Conservation (phyloP, 92 coral and sea anemone species). For the Zoanthus solanderi region DNA sequence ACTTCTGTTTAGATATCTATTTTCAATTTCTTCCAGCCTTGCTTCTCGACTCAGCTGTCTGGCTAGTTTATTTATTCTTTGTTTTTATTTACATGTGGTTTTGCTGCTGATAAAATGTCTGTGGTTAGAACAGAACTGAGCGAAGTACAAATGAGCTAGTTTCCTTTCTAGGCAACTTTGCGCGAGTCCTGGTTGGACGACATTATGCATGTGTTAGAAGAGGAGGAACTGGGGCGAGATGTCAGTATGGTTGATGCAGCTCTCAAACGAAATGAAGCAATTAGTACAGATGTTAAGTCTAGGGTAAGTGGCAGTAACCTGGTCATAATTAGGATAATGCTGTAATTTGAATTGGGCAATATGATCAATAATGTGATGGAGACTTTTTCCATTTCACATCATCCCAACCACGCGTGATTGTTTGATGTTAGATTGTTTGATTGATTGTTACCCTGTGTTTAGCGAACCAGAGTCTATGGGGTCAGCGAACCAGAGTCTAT, state of each 20-base stretch:
- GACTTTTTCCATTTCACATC: too few species aligned
- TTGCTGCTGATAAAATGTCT: background rate
- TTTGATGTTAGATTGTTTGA: too few species aligned
- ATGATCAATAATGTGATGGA: too few species aligned
- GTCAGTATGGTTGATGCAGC: conserved; percentile 94
- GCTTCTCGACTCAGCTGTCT: too few species aligned
- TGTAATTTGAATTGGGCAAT: too few species aligned
- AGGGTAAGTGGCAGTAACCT: conserved; percentile 63
- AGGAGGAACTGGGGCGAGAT: conserved; percentile 88
- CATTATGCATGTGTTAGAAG: conserved; percentile 97
- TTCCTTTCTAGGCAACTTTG: conserved; percentile 77
- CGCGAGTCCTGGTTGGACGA: conserved; percentile 99
- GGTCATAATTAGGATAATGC: background rate
- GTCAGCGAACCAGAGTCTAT: too few species aligned
- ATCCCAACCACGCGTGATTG: too few species aligned
- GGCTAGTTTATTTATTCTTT: background rate
- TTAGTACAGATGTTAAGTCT: conserved; percentile 92
- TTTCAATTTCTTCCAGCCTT: too few species aligned
- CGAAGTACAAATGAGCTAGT: background rate
- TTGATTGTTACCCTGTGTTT: too few species aligned
- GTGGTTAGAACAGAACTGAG: background rate
- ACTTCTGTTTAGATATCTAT: too few species aligned
- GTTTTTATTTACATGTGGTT: background rate
- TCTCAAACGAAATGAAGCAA: conserved; percentile 94
- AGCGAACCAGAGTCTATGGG: too few species aligned